Evolutionary conservation across 2,888 invertebrate genomes (phyloP), one percentile per base, ranked within the genome.

Genomic region (Leucophenga maculata): DNA sequence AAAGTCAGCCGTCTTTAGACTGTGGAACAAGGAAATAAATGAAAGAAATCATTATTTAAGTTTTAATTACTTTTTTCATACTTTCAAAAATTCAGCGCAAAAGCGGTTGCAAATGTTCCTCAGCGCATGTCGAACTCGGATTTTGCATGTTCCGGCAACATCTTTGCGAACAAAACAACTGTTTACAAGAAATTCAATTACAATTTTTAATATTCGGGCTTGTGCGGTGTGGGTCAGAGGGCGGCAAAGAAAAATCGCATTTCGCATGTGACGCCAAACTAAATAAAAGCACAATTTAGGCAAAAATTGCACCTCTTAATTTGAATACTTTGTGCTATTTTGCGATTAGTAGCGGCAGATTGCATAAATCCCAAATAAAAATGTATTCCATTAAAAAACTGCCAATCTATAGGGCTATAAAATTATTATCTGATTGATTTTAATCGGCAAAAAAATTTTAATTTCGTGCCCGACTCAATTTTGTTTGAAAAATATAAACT

Each of bases 61-160:
- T 86, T 85, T 86, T 86, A 86, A 86, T 86, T 83, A 80, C 86
- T 86, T 86, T 86, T 82, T 85, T 84, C 84, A 81, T 86, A 86
- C 85, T 85, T 86, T 84, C 79, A 70, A 83, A 80, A 80, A 72
- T 74, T 69, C 66, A 77, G 74, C 77, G 76, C 8, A 39, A 39
- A 39, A 9, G 73, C 76, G 75, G 75, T 72, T 72, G 72, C 64
- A 72, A 74, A 71, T 54, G 54, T 55, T 50, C 57, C 65, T 48
- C 44, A 20, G 60, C 32, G 22, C 65, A 16, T 64, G 52, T 65
- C 66, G 59, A 50, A 46, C 54, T 65, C 26, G 52, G 20, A 50
- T 69, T 52, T 85, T 79, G 81, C 85, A 86, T 84, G 85, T 80
- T 80, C 71, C 67, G 72, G 78, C 75, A 79, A 77, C 81, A 84